Percentiles rank a stretch among this genome's conserved stretches.
Conservation (phyloP, 1,140 invertebrate species). For the Drosophila lacteicornis region DNA sequence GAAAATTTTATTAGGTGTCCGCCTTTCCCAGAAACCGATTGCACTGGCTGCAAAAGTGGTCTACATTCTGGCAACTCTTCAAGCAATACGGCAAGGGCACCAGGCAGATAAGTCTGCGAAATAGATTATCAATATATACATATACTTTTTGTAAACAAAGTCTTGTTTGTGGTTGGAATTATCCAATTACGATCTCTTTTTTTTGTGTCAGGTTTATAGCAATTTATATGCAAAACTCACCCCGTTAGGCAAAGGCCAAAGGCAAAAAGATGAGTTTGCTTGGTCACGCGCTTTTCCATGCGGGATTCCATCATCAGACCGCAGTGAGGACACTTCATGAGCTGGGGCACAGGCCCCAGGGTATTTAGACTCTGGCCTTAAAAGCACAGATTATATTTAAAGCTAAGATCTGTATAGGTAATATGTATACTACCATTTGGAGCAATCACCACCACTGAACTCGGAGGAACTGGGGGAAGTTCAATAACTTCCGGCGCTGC, state of each 20-base stretch:
- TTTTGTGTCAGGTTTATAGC: background rate
- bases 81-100: conserved; percentile 87
- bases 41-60: conserved; percentile 89
- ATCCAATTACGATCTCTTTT: background rate
- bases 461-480: no score
- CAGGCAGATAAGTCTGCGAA: conserved; percentile 66
- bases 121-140: background rate
- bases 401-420: no score
- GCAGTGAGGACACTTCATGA: conserved; percentile 37
- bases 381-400: background rate
- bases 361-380: background rate
- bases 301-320: conserved; percentile 30
- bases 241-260: conserved; percentile 42
- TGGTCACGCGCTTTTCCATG: conserved; percentile 33
- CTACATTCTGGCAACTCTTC: conserved; percentile 87
- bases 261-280: conserved; percentile 45
- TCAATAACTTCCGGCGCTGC: background rate
- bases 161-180: background rate
- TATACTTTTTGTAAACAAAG: background rate
- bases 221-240: conserved; percentile 12
- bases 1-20: conserved; percentile 1
- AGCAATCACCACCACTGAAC: conserved; percentile 19
- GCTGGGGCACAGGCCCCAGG: conserved; percentile 37
- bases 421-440: background rate
- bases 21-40: conserved; percentile 87